phyloP scores from a whole-genome alignment of 1,140 invertebrate species.

The Leucophenga varia region DNA sequence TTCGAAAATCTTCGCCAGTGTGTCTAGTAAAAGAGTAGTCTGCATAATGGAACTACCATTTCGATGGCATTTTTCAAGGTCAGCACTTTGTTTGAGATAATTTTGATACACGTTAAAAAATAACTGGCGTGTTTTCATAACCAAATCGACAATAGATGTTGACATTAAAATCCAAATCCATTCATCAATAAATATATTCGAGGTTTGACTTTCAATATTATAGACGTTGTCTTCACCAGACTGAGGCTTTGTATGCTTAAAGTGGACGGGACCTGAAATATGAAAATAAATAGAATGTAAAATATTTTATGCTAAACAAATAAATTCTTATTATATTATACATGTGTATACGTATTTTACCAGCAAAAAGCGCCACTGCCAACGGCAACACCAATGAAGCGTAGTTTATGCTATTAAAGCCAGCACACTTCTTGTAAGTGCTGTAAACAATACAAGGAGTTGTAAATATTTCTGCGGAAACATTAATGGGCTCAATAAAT shows the following conservation, averaged over 20 bases:
- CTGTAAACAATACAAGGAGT: slow-evolving; percentile 85
- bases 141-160: slow-evolving; percentile 66
- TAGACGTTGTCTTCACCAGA: too few relatives aligned
- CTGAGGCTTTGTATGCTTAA: slow-evolving; percentile 13
- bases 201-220: slow-evolving; percentile 2
- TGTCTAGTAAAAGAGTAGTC: slow-evolving; percentile 16
- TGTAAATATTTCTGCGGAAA: slow-evolving; percentile 60
- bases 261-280: slow-evolving; percentile 13
- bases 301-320: too few relatives aligned
- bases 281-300: too few relatives aligned
- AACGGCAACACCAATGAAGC: slow-evolving; percentile 78
- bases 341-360: too few relatives aligned
- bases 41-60: slow-evolving; percentile 2
- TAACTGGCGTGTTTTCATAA: slow-evolving; percentile 74
- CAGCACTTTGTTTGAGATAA: slow-evolving; percentile 27
- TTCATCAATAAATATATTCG: slow-evolving; percentile 65
- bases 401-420: slow-evolving; percentile 68
- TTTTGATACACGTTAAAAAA: slow-evolving; percentile 61
- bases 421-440: slow-evolving; percentile 71
- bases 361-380: slow-evolving; percentile 71
- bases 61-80: slow-evolving; percentile 20
- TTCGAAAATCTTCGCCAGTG: slow-evolving; percentile 23
- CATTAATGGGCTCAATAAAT: slow-evolving; percentile 41
- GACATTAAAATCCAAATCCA: slow-evolving; percentile 78
- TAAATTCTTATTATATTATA: too few relatives aligned